Evolutionary conservation across 2,888 invertebrate genomes (phyloP), one percentile per base, ranked within the genome.

Genomic region (Cerastis rubricosa): DNA sequence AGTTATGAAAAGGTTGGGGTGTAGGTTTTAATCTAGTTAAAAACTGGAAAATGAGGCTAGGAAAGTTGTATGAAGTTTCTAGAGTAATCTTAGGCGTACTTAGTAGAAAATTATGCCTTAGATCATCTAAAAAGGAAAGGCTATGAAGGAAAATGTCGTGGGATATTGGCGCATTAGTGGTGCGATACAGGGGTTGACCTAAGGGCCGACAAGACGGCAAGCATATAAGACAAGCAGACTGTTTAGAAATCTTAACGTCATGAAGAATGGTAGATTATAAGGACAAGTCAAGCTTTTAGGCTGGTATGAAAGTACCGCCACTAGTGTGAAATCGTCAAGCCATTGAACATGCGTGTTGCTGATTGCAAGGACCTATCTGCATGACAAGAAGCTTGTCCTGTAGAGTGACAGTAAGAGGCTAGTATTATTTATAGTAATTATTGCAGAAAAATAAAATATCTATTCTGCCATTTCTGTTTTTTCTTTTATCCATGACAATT

Each of bases 1-100:
- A 68, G 49, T 45, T 49, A 67, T 49, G 54, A 19, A 75, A 75
- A 22, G 47, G 63, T 81, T 25, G 3, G 1, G 14, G 19, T 51
- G 25, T 45, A 47, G 51, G 51, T 40, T 6, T 61, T 40, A 29
- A 63, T 61, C 67, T 51, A 67, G 49, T 78, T 35, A 45, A 25
- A 19, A 29, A 29, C 25, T 25, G 4, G 11, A 45, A 51, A 17
- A 45, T 57, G 14, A n/a, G 12, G 4, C 17, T 51, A 22, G 9
- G 17, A 19, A 22, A 17, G 12, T 14, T 2, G 3, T 0, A 3
- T n/a, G 4, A 47, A 29, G 22, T 71, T 51, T 29, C 19, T 72
- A 12, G 3, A 17, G 22, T 29, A 71, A 51, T 51, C 1, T 7
- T 40, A 47, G 35, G 19, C 19, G 43, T 51, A 51, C 19, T 49